Base-by-base conservation (phyloP, 30 jellyfish, hydroid and myxozoan genomes). In the Cassiopea andromeda region DNA sequence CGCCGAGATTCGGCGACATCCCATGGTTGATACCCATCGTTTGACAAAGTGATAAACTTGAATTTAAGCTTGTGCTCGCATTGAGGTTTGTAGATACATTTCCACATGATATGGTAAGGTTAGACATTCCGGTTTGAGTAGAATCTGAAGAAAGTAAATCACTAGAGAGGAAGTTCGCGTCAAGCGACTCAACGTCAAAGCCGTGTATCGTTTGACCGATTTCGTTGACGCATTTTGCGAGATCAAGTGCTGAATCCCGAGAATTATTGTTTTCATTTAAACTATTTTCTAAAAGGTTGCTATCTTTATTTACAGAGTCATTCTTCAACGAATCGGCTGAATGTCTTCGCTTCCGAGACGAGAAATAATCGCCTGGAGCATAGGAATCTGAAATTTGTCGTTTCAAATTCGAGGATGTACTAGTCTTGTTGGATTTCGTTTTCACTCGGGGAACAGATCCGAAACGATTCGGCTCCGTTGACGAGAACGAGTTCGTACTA, bases 41-140 rank as follows among this genome's bases (percentile, higher is more conserved):
- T 19, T 85, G 95, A 48, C 96, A 82, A 59, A 87, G 81, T n/a
- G 89, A 87, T 84, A 92, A 75, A 87, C 96, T 86, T n/a, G 98
- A 87, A 59, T 92, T 92, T 18, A 87, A 60, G 69, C 82, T 83
- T 82, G 61, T 74, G 46, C 66, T 60, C 43, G 91, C 44, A 60
- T 67, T 66, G 19, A 78, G 88, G 76, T 78, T 91, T 75, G 88
- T 19, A 17, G 91, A 50, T 69, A 79, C 77, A 44, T 81, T 89
- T 44, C 91, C 85, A 5, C 93, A 89, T 1, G 92, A n/a, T 50
- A 85, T 81, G 16, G 93, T 83, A 1, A 91, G 68, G 72, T 70
- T 85, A 1, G 93, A 80, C 12, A 70, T 73, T 17, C 94, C 97
- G 43, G 57, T 59, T 54, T 82, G 90, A 7, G 60, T 74, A 73